Conservation (phyloP, 2,113 vertebrate species). For the Pterocles burchelli region DNA sequence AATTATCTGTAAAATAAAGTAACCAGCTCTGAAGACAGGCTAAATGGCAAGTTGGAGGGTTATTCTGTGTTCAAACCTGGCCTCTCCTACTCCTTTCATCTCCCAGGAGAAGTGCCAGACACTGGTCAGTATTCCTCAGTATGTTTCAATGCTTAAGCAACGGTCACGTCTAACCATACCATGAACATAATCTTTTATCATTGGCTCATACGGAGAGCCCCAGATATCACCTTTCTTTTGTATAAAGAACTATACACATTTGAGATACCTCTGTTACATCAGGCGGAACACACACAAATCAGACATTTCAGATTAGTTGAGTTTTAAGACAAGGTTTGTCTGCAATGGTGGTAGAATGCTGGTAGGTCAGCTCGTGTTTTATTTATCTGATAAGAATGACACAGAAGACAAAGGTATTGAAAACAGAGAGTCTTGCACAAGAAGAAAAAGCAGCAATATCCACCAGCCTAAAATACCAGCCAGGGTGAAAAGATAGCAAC, state of each 20-base stretch:
- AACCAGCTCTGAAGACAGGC: neutral
- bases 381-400: neutral
- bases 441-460: neutral
- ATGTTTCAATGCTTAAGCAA: neutral
- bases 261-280: neutral
- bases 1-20: neutral
- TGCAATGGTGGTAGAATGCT: neutral
- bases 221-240: neutral
- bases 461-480: neutral
- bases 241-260: neutral
- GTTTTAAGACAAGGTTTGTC: neutral
- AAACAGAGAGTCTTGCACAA: neutral
- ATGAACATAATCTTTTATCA: neutral
- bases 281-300: neutral
- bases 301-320: neutral
- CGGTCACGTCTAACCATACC: neutral
- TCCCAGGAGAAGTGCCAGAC: neutral
- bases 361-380: neutral
- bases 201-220: neutral
- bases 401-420: neutral
- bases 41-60: neutral
- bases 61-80: neutral
- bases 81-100: neutral
- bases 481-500: neutral
- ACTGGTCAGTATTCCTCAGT: neutral